Percentiles rank a stretch among this genome's conserved stretches.
phyloP scores from a whole-genome alignment of 1,140 invertebrate genomes.

The Euura lappo region DNA sequence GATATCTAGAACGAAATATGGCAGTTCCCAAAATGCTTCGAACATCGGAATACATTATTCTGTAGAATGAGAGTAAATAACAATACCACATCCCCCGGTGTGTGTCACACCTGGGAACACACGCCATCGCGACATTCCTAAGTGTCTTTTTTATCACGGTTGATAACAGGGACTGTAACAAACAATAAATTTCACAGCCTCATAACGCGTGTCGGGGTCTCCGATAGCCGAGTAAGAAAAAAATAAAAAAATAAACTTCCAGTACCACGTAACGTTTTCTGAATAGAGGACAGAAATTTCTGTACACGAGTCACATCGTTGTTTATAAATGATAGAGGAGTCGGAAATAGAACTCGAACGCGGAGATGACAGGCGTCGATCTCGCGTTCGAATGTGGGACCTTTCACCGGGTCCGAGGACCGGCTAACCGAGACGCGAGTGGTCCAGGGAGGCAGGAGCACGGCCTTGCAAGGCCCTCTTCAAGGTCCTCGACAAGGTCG shows the following conservation, averaged over 20 bases:
- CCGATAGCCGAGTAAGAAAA: not conserved
- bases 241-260: no score
- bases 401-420: constrained; percentile 4
- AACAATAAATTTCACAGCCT: not conserved
- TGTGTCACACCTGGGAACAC: not conserved
- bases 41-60: no score
- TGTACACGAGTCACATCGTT: no score
- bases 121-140: not conserved
- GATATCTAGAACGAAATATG: no score
- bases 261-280: no score
- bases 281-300: no score
- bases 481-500: constrained; percentile 42
- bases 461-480: constrained; percentile 44
- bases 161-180: not conserved
- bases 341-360: no score
- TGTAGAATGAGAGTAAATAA: no score
- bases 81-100: no score
- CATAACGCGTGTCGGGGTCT: not conserved
- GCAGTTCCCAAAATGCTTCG: no score
- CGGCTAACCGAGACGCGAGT: constrained; percentile 16
- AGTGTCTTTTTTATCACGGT: not conserved
- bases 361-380: not conserved
- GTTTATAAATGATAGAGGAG: no score
- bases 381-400: not conserved
- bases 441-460: constrained; percentile 34